Base-by-base conservation (phyloP, 2,113 vertebrate genomes). In the Myxocyprinus asiaticus region DNA sequence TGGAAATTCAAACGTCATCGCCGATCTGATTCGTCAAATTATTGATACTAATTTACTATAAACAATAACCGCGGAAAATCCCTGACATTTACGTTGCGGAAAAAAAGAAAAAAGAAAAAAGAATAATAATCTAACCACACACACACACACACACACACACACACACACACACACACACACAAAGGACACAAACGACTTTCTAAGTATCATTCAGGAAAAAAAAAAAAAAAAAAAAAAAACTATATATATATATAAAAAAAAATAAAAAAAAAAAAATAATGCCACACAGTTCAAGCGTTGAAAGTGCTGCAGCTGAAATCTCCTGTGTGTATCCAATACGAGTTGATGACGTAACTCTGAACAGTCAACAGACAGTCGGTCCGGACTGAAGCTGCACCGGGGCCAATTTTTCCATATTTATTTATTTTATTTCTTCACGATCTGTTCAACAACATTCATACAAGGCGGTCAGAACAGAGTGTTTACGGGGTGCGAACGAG, bases 281-380 rank as follows among this genome's bases (percentile, higher is more conserved):
- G 5, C 4, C 4, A 58, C 12, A 58, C 22, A 5, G 43, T 5
- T 6, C 44, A 68, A 33, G 22, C 43, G 9, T 0, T 48, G 79
- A 80, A 83, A 56, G 85, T 84, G 82, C 77, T 12, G n/a, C 5
- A 7, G 15, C 14, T 5, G 17, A 82, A 80, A 72, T 2, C 9
- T 64, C 33, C 5, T 0, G 0, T 2, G 33, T 6, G 14, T 61
- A 81, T 9, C 80, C 56, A 63, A 33, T 64, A 58, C 73, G 65
- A 14, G 44, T 15, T 72, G 81, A 77, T 82, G 89, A 90, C 91
- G 91, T 89, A 88, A 75, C 62, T 83, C 88, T 84, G 87, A 81
- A 81, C 83, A 89, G 89, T 91, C 92, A 94, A 93, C 92, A 93
- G 91, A 93, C 62, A 90, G 89, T 91, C 89, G 90, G 88, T 88